These are phyloP conservation scores for Rutilus rutilus DNA, from an alignment of 2,113 vertebrate genomes.

Conservation along the genomic window DNA sequence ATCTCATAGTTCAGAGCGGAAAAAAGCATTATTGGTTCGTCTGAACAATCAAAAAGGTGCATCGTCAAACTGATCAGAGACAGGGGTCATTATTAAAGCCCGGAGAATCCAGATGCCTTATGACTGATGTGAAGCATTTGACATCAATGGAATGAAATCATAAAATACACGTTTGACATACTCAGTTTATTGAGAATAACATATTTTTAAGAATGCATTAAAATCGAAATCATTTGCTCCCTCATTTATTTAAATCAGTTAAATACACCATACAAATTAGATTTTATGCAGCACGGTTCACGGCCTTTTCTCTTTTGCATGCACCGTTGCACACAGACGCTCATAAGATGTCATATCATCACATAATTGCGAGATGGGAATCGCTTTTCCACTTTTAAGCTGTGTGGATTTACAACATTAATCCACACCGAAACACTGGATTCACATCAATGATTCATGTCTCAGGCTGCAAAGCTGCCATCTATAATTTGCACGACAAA, in stretches of 20 bases:
- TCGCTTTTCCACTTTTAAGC: constrained; percentile 57
- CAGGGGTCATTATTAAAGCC: constrained; percentile 12
- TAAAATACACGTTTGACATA: not conserved
- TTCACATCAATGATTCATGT: constrained; percentile 59
- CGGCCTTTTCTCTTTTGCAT: constrained; percentile 24
- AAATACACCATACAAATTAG: constrained; percentile 14
- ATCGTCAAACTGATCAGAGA: constrained; percentile 59
- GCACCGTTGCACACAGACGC: constrained; percentile 13
- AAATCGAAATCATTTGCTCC: not conserved
- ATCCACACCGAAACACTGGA: constrained; percentile 52
- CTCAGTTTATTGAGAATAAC: not conserved
- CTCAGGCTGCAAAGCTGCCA: constrained; percentile 31
- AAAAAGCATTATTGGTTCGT: constrained; percentile 69
- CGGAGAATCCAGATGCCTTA: not conserved
- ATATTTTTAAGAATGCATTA: not conserved
- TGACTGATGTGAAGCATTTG: constrained; percentile 29
- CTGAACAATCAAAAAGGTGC: constrained; percentile 62
- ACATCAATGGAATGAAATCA: not conserved
- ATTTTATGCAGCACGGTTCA: not conserved
- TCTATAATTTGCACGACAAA: constrained; percentile 55
- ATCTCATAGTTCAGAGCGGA: constrained; percentile 69
- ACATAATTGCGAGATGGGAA: constrained; percentile 47
- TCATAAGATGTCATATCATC: constrained; percentile 42
- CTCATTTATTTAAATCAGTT: constrained; percentile 4
- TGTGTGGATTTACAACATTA: constrained; percentile 52